phyloP scores from a whole-genome alignment of 1,140 invertebrate genomes.

The Brachionus sp. region DNA sequence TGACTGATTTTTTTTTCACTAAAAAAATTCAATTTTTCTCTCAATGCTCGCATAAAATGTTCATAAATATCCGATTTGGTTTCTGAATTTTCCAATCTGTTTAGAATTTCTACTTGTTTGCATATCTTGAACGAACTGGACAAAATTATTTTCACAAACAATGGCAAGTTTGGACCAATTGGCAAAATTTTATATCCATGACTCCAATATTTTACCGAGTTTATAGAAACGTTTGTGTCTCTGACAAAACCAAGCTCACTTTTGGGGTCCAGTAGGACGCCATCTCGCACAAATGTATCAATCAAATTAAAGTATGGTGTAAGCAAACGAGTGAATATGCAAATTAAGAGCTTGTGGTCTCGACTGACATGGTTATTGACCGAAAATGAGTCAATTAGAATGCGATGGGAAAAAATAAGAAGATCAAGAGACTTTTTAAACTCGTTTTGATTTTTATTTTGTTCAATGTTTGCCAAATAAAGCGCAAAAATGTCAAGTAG shows the following conservation, averaged over 20 bases:
- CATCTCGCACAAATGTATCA: conserved; percentile 10
- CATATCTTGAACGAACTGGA: conserved; percentile 38
- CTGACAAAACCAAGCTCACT: conserved; percentile 11
- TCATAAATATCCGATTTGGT: conserved; percentile 10
- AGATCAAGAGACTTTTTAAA: conserved; percentile 15
- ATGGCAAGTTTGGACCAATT: not conserved
- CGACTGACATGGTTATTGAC: not conserved
- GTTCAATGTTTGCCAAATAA: not conserved
- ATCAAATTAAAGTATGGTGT: conserved; percentile 4
- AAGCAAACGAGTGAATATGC: not conserved
- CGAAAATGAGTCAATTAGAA: conserved; percentile 27
- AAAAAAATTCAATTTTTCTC: not conserved
- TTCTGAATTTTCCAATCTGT: not conserved
- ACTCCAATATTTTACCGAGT: not conserved
- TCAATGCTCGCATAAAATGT: not conserved
- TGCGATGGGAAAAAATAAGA: not conserved
- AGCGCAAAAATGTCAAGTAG: not conserved
- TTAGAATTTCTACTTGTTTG: conserved; percentile 30
- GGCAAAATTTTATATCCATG: conserved; percentile 3
- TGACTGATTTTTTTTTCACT: no score
- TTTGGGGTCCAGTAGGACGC: not conserved
- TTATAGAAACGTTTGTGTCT: not conserved
- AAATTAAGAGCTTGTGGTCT: conserved; percentile 8
- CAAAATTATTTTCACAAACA: conserved; percentile 9
- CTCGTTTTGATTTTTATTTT: not conserved